phyloP scores from a whole-genome alignment of 2,797 vertebrate genomes.

The Sarcoramphus papa region DNA sequence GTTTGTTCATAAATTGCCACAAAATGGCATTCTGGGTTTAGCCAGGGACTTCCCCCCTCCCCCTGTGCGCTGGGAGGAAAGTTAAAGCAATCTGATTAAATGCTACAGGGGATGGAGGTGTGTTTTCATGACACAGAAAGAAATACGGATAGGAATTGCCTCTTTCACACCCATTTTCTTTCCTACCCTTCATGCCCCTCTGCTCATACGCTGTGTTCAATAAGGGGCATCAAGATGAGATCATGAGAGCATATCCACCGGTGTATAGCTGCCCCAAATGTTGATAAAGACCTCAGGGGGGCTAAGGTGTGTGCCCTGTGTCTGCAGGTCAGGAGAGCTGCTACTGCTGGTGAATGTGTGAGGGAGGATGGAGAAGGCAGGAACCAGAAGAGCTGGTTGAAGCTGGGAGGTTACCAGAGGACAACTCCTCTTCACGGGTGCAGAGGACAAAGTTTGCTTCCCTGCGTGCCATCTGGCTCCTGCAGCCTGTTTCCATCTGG shows the following conservation, averaged over 20 bases:
- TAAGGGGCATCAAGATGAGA: neutral
- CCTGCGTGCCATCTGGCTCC: neutral
- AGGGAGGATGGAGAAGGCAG: neutral
- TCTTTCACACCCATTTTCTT: neutral
- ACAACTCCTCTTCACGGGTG: neutral
- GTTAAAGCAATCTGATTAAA: conserved; percentile 28
- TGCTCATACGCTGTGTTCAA: neutral
- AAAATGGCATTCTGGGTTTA: conserved; percentile 68
- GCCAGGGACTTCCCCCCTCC: conserved; percentile 15
- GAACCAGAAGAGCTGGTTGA: neutral
- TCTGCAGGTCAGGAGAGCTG: neutral
- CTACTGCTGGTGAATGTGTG: rapidly evolving
- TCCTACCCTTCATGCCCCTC: neutral
- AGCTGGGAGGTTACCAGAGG: neutral
- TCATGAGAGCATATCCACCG: neutral
- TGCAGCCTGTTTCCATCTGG: neutral
- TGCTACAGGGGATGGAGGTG: neutral
- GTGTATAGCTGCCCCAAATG: neutral
- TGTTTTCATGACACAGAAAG: neutral
- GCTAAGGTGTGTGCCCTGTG: neutral
- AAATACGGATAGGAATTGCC: neutral
- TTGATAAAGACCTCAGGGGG: neutral
- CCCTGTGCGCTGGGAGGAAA: neutral
- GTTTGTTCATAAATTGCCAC: conserved; percentile 72
- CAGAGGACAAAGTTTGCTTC: neutral